These are phyloP conservation scores for Barbus barbus DNA, from an alignment of 2,113 vertebrate species.

Conservation along the genomic window DNA sequence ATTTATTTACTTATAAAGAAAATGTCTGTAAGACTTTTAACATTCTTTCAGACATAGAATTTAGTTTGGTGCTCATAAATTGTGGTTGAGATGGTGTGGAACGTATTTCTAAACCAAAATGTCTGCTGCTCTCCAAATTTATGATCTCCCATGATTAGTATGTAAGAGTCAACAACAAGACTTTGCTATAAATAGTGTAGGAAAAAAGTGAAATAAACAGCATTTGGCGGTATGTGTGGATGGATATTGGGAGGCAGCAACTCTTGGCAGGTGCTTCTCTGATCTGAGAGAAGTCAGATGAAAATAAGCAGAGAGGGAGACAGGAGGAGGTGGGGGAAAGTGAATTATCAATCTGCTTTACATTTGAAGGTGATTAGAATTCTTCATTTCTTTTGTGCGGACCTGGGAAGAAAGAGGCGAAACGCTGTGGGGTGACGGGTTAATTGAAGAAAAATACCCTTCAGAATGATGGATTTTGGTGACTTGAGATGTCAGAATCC, in stretches of 20 bases:
- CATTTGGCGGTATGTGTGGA: slow-evolving; percentile 1
- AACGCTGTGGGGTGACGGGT: slow-evolving; percentile 75
- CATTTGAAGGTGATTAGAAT: slow-evolving; percentile 80
- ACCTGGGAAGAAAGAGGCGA: slow-evolving; percentile 70
- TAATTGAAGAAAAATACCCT: slow-evolving; percentile 84
- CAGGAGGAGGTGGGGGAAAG: slow-evolving; percentile 45
- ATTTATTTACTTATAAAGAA: no score
- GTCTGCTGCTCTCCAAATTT: no score
- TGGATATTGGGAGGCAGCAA: background rate
- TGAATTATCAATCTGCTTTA: slow-evolving; percentile 76
- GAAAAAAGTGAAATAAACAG: slow-evolving; percentile 9
- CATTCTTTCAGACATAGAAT: background rate
- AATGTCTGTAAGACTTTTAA: background rate
- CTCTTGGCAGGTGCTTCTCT: slow-evolving; percentile 11
- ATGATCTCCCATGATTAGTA: background rate
- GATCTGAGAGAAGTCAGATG: slow-evolving; percentile 36
- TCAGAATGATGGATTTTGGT: slow-evolving; percentile 85
- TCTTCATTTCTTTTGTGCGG: slow-evolving; percentile 75
- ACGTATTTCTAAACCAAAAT: no score
- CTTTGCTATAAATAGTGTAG: background rate
- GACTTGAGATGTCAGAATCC: slow-evolving; percentile 82
- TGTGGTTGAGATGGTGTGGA: background rate
- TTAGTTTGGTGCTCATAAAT: background rate
- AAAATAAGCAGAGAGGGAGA: slow-evolving; percentile 49
- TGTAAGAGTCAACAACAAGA: background rate